phyloP scores from a whole-genome alignment of 2,888 invertebrate genomes.

The Fabriciana adippe region DNA sequence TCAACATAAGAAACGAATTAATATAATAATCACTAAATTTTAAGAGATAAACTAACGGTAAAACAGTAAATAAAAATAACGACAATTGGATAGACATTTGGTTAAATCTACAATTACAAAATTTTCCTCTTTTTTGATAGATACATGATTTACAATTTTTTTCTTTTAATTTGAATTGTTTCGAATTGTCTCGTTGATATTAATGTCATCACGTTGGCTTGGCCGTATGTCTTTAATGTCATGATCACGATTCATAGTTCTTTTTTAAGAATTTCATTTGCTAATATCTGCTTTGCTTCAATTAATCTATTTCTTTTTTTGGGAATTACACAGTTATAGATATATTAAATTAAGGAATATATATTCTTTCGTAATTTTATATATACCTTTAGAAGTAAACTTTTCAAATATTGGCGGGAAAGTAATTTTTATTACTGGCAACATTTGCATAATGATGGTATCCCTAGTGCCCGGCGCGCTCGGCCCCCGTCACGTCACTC shows the following conservation, averaged over 20 bases:
- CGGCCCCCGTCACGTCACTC: constrained; percentile 37
- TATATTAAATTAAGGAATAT: too few species aligned
- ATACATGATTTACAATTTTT: constrained; percentile 67
- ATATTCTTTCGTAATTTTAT: background rate
- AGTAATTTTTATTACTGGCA: constrained; percentile 19
- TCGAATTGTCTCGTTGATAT: constrained; percentile 67
- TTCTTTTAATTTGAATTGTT: constrained; percentile 73
- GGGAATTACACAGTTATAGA: too few species aligned
- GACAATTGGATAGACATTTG: constrained; percentile 79
- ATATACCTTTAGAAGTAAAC: background rate
- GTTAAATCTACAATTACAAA: constrained; percentile 79
- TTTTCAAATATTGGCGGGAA: constrained; percentile 20
- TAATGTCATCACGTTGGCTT: constrained; percentile 72
- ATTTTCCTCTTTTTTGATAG: constrained; percentile 79
- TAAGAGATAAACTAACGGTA: constrained; percentile 73
- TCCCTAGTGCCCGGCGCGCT: constrained; percentile 30
- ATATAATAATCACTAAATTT: constrained; percentile 75
- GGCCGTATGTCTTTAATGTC: constrained; percentile 34
- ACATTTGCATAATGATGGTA: constrained; percentile 25
- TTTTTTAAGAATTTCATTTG: too few species aligned
- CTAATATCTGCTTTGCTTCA: too few species aligned
- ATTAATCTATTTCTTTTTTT: too few species aligned
- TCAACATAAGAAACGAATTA: constrained; percentile 70
- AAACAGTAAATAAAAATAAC: constrained; percentile 77
- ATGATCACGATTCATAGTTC: constrained; percentile 10